Base-by-base conservation (phyloP, 2,888 invertebrate species). In the Hypomecis atomaria region DNA sequence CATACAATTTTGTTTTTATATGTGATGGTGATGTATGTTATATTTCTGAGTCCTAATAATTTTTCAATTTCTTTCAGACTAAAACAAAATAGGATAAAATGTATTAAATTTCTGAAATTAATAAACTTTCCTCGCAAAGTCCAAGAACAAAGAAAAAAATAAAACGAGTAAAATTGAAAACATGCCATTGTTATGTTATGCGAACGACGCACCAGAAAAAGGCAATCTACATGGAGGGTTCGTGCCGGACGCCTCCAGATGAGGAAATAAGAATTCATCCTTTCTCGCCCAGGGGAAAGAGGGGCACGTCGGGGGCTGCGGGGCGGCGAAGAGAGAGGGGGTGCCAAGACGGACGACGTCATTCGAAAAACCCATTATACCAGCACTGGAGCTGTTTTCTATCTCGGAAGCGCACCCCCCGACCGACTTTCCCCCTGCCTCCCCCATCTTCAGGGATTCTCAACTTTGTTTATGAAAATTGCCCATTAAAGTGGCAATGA, bases 351-450 rank as follows among this genome's bases (percentile, higher is more conserved):
- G 94, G 94, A 94, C 94, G 94, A 94, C 94, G 94, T 94, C 94
- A 95, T 95, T 95, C 94, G 94, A 93, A 93, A 94, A 94, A 94
- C 93, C 94, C 94, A 94, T 94, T 94, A 94, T 94, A 94, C 94
- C 93, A 94, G 93, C 94, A 90, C 93, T 88, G 90, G 94, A 92
- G 93, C 94, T 94, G 94, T 94, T 94, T 94, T 93, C 89, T 91
- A 89, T 87, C 86, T 93, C 87, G 92, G 89, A 89, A 85, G 86
- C 68, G 84, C 90, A 93, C 91, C 85, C 84, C 86, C 56, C 38
- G 38, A 36, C 47, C 54, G 54, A 85, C 81, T 77, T 71, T 76
- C 75, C 73, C 78, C 79, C 78, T 72, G 68, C 77, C 79, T 78
- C 76, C 79, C 73, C 79, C 78, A 74, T 80, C 83, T 83, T 84